phyloP scores from a whole-genome alignment of 2,888 invertebrate species.

The Dryobota labecula region DNA sequence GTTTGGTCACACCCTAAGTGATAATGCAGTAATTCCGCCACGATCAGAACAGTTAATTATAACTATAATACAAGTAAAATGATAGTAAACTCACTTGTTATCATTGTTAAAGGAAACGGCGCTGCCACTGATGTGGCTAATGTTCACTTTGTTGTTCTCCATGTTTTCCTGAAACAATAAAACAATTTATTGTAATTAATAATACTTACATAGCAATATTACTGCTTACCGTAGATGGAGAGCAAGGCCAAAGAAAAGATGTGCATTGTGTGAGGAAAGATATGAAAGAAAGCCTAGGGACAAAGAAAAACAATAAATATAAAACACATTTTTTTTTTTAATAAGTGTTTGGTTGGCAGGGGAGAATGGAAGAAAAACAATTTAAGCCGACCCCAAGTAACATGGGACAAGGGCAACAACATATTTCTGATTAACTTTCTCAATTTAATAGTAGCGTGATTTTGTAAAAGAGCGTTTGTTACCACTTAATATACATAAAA shows the following conservation, averaged over 20 bases:
- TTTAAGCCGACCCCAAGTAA: too few relatives aligned
- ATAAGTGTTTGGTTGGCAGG: too few relatives aligned
- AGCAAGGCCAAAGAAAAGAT: background rate
- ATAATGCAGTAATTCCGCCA: too few relatives aligned
- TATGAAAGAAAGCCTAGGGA: background rate
- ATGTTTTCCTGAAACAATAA: constrained; percentile 63
- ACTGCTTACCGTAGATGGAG: background rate
- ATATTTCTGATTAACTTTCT: too few relatives aligned
- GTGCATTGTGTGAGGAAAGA: background rate
- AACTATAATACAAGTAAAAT: background rate
- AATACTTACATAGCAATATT: background rate
- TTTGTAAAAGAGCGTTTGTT: too few relatives aligned
- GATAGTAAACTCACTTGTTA: constrained; percentile 64
- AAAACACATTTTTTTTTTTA: too few relatives aligned
- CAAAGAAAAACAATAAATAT: too few relatives aligned
- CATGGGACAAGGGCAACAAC: too few relatives aligned
- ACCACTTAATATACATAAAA: too few relatives aligned
- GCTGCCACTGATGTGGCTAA: constrained; percentile 73
- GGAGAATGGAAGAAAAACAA: too few relatives aligned
- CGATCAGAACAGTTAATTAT: background rate
- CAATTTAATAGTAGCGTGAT: too few relatives aligned
- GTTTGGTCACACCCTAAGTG: background rate
- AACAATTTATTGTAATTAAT: too few relatives aligned
- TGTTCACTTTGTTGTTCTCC: constrained; percentile 55
- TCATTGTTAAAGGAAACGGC: constrained; percentile 64